Evolutionary conservation across 2,888 invertebrate genomes (phyloP).

Genomic region (Caenorhabditis virilis): DNA sequence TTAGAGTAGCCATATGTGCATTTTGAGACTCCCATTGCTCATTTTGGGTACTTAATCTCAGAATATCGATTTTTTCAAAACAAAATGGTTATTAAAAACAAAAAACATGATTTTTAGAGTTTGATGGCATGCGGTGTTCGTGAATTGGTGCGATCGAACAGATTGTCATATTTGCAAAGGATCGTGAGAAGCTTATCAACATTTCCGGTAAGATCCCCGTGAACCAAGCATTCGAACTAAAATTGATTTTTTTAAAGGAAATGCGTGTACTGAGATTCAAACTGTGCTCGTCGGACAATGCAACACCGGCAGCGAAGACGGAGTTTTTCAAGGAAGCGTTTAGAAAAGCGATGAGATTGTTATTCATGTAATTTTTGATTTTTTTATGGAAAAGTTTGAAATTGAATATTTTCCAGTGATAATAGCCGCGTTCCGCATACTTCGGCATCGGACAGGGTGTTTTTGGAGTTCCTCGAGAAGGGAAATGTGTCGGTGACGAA

Average conservation of each 20-base stretch:
- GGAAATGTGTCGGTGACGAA: slow-evolving; percentile 30
- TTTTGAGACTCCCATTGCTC: no score
- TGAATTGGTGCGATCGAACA: slow-evolving; percentile 54
- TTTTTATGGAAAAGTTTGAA: neutral
- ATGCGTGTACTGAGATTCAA: slow-evolving; percentile 53
- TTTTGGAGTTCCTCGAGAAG: slow-evolving; percentile 26
- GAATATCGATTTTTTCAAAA: no score
- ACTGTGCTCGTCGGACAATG: slow-evolving; percentile 40
- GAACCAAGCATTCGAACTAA: neutral
- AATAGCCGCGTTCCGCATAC: slow-evolving; percentile 39
- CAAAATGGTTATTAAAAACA: slow-evolving; percentile 5
- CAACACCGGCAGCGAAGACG: slow-evolving; percentile 44
- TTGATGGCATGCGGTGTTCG: slow-evolving; percentile 66
- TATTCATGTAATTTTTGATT: slow-evolving; percentile 52
- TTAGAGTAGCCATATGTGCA: no score
- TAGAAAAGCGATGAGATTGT: slow-evolving; percentile 53
- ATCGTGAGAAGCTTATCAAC: slow-evolving; percentile 60
- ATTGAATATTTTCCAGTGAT: slow-evolving; percentile 31
- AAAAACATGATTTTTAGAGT: slow-evolving; percentile 35
- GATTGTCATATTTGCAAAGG: slow-evolving; percentile 61
- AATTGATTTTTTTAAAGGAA: slow-evolving; percentile 37
- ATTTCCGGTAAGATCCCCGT: slow-evolving; percentile 30
- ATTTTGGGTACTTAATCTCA: no score
- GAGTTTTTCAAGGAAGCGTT: slow-evolving; percentile 62
- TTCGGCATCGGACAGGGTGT: slow-evolving; percentile 17